Evolutionary conservation across 2,113 vertebrate genomes (phyloP), one percentile per base, ranked within the genome.

Genomic region (Sporophila hypoxantha): DNA sequence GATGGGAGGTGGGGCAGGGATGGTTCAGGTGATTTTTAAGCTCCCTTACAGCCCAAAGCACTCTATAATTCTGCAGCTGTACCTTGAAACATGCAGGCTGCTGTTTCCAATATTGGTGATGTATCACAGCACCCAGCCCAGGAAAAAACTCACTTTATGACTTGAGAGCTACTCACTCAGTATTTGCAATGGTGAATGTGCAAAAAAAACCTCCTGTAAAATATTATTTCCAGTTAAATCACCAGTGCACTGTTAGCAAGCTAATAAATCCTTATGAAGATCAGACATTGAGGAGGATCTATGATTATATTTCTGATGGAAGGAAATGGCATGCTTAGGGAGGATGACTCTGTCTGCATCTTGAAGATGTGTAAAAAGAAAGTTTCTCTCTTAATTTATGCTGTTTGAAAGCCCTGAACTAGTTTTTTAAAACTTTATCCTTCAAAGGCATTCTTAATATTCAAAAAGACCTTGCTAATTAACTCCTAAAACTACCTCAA

Each of bases 361-460:
- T 81, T 47, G 50, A 92, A 26, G 22, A 91, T 23, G 50, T 17
- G 14, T 56, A 90, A 87, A 92, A 91, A 82, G 64, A 66, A 94
- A 86, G 88, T 92, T 94, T 81, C 69, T 89, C 50, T n/a, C 62
- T 85, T 93, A 95, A 95, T 94, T 89, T 95, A 95, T 95, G 93
- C 91, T 93, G 87, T 95, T 94, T 95, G 93, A 95, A 95, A 95
- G 76, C 42, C 92, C 82, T 95, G 89, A 95, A 94, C 89, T 82
- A 95, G 87, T 95, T 95, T 95, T 91, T 85, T 27, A 86, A 93
- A 95, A 95, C 91, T 94, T 95, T 73, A 94, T 92, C 89, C 91
- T 94, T 94, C 93, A 93, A 95, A 95, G 89, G 76, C 87, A 71
- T 89, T 76, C 93, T 93, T 94, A 95, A 93, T 95, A 91, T 95